A percentile compares a stretch with the other conserved stretches of the same genome.
Evolutionary conservation across 64 coral and sea anemone species (phyloP).

Genomic region (Pocillopora verrucosa): DNA sequence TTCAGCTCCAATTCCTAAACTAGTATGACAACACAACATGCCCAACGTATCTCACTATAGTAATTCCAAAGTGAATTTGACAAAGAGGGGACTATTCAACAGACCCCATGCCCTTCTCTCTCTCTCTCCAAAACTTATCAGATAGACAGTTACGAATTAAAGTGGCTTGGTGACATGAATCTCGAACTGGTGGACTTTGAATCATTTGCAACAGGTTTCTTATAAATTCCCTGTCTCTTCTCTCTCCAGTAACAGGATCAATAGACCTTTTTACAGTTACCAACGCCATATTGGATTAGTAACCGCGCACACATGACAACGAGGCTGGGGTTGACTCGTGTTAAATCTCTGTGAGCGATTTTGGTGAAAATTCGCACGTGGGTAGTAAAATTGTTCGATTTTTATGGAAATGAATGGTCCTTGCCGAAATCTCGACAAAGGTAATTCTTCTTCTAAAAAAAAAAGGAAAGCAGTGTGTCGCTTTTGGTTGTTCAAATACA

Average conservation of each 20-base stretch:
- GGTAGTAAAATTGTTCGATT: too few relatives aligned
- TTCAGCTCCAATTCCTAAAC: conserved; percentile 1
- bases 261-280: conserved; percentile 17
- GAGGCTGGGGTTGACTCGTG: too few relatives aligned
- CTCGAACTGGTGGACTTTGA: conserved; percentile 21
- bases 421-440: too few relatives aligned
- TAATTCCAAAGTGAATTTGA: conserved; percentile 24
- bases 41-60: background rate
- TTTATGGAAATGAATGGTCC: too few relatives aligned
- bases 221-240: conserved; percentile 30
- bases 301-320: too few relatives aligned
- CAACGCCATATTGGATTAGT: background rate
- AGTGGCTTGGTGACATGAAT: conserved; percentile 48
- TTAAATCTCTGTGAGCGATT: too few relatives aligned
- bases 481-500: too few relatives aligned
- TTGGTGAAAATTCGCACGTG: too few relatives aligned
- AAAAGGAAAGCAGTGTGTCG: too few relatives aligned
- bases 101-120: conserved; percentile 37
- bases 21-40: conserved; percentile 3
- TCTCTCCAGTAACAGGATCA: conserved; percentile 12
- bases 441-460: too few relatives aligned
- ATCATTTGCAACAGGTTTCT: conserved; percentile 43
- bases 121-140: conserved; percentile 37
- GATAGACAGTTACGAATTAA: conserved; percentile 40
- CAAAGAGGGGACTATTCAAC: conserved; percentile 21